Base-by-base conservation (phyloP, 1,140 invertebrate genomes). In the Dreissena polymorpha region DNA sequence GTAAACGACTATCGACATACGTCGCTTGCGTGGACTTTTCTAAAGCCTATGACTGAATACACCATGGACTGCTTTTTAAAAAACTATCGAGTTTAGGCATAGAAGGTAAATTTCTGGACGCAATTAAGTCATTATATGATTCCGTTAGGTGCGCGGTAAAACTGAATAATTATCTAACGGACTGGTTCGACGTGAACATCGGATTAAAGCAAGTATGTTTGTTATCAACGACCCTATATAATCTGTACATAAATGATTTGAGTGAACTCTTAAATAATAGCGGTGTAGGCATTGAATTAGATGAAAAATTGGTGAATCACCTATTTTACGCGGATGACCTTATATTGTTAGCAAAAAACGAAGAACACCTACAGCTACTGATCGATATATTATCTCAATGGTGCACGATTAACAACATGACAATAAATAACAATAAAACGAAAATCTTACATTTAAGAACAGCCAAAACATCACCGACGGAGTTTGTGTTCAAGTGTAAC, bases 11-110 rank as follows among this genome's bases (percentile, higher is more conserved):
- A 27, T 68, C 60, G n/a, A 76, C 70, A 21, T 82, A 64, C 53
- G 50, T 53, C 7, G 49, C 39, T 18, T 83, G 25, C 49, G 57
- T 83, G 5, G 72, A 83, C 63, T 83, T 75, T 39, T 23, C 18
- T 21, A 67, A 69, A 23, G 80, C 71, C 12, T 75, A 73, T 60
- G 80, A 83, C 18, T n/a, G 57, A 2, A 73, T 73, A 10, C 49
- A 73, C 16, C n/a, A 53, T 21, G 12, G 50, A 55, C n/a, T 16
- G 8, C 53, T 73, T 16, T 73, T 49, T 25, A 14, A 25, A 10
- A 51, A 55, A 73, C n/a, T 73, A 18, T 25, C 51, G n/a, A 73
- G 27, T 16, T n/a, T 57, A 13, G 70, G 39, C 16, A 16, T 73
- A 55, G 21, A 73, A 2, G 70, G 49, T 73, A 51, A 51, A n/a